phyloP scores from a whole-genome alignment of 1,140 invertebrate genomes.

The Temnothorax longispinosus region DNA sequence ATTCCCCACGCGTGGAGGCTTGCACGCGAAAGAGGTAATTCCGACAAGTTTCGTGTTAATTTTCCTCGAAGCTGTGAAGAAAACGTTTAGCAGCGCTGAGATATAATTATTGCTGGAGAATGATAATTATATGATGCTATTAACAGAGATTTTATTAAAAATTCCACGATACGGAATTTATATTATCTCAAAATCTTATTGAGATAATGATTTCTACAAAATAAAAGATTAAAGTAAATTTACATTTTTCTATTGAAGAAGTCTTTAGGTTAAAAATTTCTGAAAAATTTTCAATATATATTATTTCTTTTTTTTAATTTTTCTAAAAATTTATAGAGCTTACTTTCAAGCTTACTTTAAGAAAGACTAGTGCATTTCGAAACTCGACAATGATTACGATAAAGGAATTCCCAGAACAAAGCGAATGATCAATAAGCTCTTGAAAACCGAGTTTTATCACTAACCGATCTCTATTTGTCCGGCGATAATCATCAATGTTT shows the following conservation, averaged over 20 bases:
- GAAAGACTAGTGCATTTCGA: background rate
- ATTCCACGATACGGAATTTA: background rate
- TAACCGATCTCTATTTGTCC: slow-evolving; percentile 11
- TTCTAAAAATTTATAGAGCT: background rate
- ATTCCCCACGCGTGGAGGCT: slow-evolving; percentile 21
- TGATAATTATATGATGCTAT: background rate
- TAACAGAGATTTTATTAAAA: slow-evolving; percentile 7
- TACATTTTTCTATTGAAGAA: background rate
- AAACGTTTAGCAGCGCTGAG: slow-evolving; percentile 10
- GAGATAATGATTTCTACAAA: background rate
- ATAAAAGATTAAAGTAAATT: background rate
- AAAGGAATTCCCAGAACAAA: slow-evolving; percentile 54
- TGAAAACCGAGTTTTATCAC: slow-evolving; percentile 67
- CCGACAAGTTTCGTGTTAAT: slow-evolving; percentile 39
- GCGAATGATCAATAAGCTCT: slow-evolving; percentile 5
- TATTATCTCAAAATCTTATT: background rate
- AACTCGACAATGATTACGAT: background rate
- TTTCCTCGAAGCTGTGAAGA: slow-evolving; percentile 43
- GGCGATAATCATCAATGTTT: slow-evolving; percentile 60
- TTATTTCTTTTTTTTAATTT: background rate
- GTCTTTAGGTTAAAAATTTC: background rate
- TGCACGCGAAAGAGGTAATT: slow-evolving; percentile 49
- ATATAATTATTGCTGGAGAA: slow-evolving; percentile 30
- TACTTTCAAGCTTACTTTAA: background rate
- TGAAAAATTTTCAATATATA: background rate